Percentiles rank a stretch among this genome's conserved stretches.
phyloP scores from a whole-genome alignment of 2,888 invertebrate genomes.

The Hirudinaria manillensis region DNA sequence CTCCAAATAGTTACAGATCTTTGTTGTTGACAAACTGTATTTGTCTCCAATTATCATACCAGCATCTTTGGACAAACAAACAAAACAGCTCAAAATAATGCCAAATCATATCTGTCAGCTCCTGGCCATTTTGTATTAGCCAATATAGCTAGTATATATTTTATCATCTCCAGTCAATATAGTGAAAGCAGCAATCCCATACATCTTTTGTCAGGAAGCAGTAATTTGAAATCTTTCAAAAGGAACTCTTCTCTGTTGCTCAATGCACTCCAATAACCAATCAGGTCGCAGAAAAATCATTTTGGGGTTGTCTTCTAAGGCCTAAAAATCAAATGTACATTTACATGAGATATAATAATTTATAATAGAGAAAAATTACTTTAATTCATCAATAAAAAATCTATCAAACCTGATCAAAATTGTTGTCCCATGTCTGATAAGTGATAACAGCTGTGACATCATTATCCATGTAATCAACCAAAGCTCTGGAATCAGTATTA shows the following conservation, averaged over 20 bases:
- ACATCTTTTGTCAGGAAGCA: too few species aligned
- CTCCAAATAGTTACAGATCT: too few species aligned
- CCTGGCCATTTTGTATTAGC: too few species aligned
- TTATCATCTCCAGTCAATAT: too few species aligned
- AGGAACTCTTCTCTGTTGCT: slow-evolving; percentile 16
- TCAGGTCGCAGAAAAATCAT: slow-evolving; percentile 15
- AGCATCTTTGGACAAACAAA: too few species aligned
- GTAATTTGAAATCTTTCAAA: not conserved
- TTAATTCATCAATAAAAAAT: not conserved
- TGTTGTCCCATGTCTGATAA: slow-evolving; percentile 52
- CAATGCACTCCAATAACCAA: slow-evolving; percentile 19
- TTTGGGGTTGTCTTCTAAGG: not conserved
- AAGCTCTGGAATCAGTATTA: slow-evolving; percentile 42
- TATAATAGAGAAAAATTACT: not conserved
- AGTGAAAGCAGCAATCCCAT: too few species aligned
- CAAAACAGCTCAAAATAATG: too few species aligned
- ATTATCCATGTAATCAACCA: slow-evolving; percentile 54
- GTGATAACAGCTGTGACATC: slow-evolving; percentile 53
- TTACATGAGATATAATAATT: not conserved
- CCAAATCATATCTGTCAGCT: too few species aligned
- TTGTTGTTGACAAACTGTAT: too few species aligned
- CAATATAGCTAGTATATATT: too few species aligned
- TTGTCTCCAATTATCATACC: too few species aligned
- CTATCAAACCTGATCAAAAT: slow-evolving; percentile 53
- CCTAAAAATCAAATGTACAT: not conserved